These are phyloP conservation scores for Nasonia longicornis DNA, from an alignment of 1,140 invertebrate genomes.

Conservation along the genomic window DNA sequence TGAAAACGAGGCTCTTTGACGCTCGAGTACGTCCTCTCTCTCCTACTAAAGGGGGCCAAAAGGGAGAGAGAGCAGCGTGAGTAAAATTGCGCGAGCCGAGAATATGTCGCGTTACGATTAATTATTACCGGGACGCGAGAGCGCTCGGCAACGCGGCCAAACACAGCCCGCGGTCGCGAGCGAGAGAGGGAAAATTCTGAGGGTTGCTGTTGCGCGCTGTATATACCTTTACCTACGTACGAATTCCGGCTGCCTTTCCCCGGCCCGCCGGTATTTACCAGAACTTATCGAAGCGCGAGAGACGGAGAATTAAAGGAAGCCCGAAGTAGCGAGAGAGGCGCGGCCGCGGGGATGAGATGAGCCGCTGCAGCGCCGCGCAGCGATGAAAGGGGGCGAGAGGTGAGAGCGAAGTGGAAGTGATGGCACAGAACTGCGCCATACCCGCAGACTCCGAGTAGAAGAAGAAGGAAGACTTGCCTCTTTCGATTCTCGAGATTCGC, in stretches of 20 bases:
- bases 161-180: conserved; percentile 21
- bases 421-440: conserved; percentile 29
- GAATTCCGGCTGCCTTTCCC: conserved; percentile 54
- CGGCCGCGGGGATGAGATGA: conserved; percentile 29
- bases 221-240: conserved; percentile 11
- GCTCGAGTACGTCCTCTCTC: conserved; percentile 42
- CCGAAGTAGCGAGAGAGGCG: conserved; percentile 50
- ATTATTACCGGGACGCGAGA: conserved; percentile 51
- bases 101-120: conserved; percentile 53
- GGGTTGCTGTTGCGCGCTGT: background rate
- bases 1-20: conserved; percentile 48
- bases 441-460: background rate
- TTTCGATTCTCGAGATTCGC: conserved; percentile 55
- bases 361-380: conserved; percentile 10
- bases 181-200: conserved; percentile 34
- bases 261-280: conserved; percentile 57
- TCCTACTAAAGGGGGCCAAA: background rate
- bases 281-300: conserved; percentile 59
- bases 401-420: conserved; percentile 37
- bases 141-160: conserved; percentile 37
- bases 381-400: conserved; percentile 46
- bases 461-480: conserved; percentile 50
- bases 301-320: conserved; percentile 61
- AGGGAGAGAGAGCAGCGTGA: background rate
- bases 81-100: conserved; percentile 26